Evolutionary conservation across 2,888 invertebrate species (phyloP).

Genomic region (Neocrepidodera transversa): DNA sequence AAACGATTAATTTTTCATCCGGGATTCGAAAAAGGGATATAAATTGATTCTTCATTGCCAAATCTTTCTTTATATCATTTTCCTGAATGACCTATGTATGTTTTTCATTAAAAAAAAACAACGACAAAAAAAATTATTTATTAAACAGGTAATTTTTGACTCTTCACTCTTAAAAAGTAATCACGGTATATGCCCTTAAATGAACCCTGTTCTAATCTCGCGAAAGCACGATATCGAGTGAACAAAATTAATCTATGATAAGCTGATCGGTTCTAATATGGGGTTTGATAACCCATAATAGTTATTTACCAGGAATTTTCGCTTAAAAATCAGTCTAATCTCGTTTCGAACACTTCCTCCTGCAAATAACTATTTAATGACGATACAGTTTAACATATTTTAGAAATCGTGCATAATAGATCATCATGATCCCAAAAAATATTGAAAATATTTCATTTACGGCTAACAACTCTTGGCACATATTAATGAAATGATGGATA

Average conservation of each 20-base stretch:
- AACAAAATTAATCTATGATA: background rate
- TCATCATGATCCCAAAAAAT: too few species aligned
- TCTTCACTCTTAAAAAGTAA: too few species aligned
- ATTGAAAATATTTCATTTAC: too few species aligned
- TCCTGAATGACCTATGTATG: too few species aligned
- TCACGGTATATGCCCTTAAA: too few species aligned
- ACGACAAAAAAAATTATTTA: too few species aligned
- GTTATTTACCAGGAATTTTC: background rate
- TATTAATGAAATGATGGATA: too few species aligned
- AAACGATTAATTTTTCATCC: constrained; percentile 8
- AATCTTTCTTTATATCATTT: too few species aligned
- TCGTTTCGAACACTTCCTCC: background rate
- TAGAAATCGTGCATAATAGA: too few species aligned
- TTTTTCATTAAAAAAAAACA: too few species aligned
- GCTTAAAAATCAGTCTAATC: background rate
- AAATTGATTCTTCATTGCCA: constrained; percentile 11
- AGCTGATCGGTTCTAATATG: background rate
- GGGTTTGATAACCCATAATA: background rate
- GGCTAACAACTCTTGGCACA: too few species aligned
- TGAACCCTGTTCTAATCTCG: background rate
- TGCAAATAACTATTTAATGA: background rate
- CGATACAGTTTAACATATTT: background rate
- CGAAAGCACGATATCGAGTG: background rate
- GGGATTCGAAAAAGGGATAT: background rate
- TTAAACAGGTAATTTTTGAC: too few species aligned